Percentiles rank a stretch among this genome's conserved stretches.
phyloP scores from a whole-genome alignment of 2,797 vertebrate species.

The Atherinosoma microstoma region DNA sequence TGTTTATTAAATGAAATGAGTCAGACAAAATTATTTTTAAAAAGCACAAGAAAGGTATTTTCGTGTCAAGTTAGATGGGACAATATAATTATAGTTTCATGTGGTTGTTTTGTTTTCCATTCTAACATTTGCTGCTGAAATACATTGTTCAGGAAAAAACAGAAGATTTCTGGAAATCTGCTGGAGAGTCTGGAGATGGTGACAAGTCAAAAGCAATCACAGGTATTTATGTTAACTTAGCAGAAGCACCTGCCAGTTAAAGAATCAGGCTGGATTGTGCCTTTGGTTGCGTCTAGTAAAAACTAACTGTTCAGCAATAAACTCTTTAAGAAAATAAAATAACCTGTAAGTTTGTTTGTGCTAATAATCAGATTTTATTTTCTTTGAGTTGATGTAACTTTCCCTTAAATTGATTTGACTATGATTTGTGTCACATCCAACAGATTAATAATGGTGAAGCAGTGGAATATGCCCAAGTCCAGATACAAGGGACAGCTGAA shows the following conservation, averaged over 20 bases:
- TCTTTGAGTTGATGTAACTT: neutral
- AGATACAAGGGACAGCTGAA: constrained; percentile 1
- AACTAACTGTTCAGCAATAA: too few species aligned
- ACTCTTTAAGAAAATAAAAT: too few species aligned
- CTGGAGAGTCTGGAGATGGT: constrained; percentile 36
- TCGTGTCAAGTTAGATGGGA: neutral
- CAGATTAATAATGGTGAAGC: constrained; percentile 34
- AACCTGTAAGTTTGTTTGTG: neutral
- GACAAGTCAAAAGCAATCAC: neutral
- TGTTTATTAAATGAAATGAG: neutral
- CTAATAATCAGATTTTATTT: neutral
- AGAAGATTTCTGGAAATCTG: neutral
- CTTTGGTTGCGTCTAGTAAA: constrained; percentile 16
- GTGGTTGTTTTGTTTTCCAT: too few species aligned
- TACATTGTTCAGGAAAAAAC: constrained; percentile 31
- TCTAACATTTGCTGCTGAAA: neutral
- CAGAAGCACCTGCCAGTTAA: neutral
- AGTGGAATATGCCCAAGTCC: constrained; percentile 17
- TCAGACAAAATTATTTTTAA: too few species aligned
- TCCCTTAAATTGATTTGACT: neutral
- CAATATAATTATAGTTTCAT: neutral
- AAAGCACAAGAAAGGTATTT: neutral
- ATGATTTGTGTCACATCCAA: neutral
- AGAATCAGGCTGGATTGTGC: neutral
- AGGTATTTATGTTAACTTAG: constrained; percentile 15